Percentiles rank a stretch among this genome's conserved stretches.
Evolutionary conservation across 2,797 vertebrate species (phyloP).

Genomic region (Vespertilio murinus): DNA sequence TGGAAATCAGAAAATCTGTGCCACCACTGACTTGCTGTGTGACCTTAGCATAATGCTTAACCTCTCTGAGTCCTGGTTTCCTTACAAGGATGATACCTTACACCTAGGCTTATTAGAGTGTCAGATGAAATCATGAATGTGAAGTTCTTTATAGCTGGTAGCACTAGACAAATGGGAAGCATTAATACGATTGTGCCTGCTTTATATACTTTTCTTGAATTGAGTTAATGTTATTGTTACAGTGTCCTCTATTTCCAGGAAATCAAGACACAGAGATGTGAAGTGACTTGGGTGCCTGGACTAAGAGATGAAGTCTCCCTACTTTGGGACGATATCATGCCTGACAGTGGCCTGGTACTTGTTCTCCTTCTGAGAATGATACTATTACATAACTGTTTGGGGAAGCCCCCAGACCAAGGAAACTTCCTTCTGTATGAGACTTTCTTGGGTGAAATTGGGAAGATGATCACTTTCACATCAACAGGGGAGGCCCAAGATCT

Average conservation of each 20-base stretch:
- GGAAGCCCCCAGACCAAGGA: slow-evolving; percentile 25
- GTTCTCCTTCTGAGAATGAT: slow-evolving; percentile 6
- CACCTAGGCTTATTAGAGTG: not conserved
- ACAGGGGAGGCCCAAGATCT: accelerated
- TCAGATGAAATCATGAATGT: not conserved
- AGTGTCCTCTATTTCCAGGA: not conserved
- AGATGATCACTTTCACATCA: slow-evolving; percentile 3
- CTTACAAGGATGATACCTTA: not conserved
- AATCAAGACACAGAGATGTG: not conserved
- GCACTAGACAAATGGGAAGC: not conserved
- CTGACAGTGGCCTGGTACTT: not conserved
- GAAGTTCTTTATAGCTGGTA: not conserved
- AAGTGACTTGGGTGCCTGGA: accelerated
- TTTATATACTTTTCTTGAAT: not conserved
- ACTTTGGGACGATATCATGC: accelerated
- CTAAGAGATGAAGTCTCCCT: not conserved
- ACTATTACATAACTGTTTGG: not conserved
- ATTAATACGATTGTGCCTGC: not conserved
- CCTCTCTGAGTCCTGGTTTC: not conserved
- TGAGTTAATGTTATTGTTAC: not conserved
- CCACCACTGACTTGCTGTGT: not conserved
- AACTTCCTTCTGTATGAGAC: slow-evolving; percentile 74
- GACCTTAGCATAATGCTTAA: not conserved
- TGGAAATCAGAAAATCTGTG: not conserved
- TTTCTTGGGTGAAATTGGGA: not conserved